phyloP scores from a whole-genome alignment of 2,888 invertebrate species.

The Cryptus viduatorius region DNA sequence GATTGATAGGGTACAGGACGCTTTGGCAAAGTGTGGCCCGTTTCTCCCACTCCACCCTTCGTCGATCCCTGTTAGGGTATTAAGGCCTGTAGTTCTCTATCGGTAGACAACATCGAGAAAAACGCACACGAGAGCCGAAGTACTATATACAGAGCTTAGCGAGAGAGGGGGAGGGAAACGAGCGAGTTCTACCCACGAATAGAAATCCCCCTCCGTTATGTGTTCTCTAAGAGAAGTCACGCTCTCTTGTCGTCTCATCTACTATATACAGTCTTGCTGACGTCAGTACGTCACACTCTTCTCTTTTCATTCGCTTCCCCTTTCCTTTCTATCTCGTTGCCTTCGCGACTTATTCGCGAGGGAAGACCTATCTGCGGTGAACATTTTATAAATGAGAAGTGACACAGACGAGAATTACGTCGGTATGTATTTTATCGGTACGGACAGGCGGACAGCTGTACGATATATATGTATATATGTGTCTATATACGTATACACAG shows the following conservation, averaged over 20 bases:
- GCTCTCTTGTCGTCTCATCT: slow-evolving; percentile 13
- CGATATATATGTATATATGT: not conserved
- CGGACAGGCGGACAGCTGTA: slow-evolving; percentile 38
- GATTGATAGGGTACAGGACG: slow-evolving; percentile 62
- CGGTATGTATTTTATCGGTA: slow-evolving; percentile 57
- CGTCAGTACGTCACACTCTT: slow-evolving; percentile 57
- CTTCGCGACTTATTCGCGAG: slow-evolving; percentile 57
- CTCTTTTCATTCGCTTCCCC: slow-evolving; percentile 10
- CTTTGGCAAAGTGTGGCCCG: slow-evolving; percentile 58
- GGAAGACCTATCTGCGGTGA: slow-evolving; percentile 61
- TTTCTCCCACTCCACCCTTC: not conserved
- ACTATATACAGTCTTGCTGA: slow-evolving; percentile 45
- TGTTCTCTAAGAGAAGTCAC: slow-evolving; percentile 44
- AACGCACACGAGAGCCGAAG: not conserved
- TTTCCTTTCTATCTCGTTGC: slow-evolving; percentile 52
- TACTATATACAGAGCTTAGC: slow-evolving; percentile 34
- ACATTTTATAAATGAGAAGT: slow-evolving; percentile 64
- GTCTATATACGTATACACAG: not conserved
- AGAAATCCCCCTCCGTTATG: slow-evolving; percentile 53
- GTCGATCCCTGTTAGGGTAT: slow-evolving; percentile 26
- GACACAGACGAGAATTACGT: slow-evolving; percentile 60
- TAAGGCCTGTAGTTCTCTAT: slow-evolving; percentile 12
- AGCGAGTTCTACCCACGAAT: slow-evolving; percentile 49
- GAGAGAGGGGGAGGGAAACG: slow-evolving; percentile 28
- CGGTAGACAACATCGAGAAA: slow-evolving; percentile 15